A percentile compares a stretch with the other conserved stretches of the same genome.
Conservation (phyloP, 2,113 vertebrate species). For the Percina caprodes region DNA sequence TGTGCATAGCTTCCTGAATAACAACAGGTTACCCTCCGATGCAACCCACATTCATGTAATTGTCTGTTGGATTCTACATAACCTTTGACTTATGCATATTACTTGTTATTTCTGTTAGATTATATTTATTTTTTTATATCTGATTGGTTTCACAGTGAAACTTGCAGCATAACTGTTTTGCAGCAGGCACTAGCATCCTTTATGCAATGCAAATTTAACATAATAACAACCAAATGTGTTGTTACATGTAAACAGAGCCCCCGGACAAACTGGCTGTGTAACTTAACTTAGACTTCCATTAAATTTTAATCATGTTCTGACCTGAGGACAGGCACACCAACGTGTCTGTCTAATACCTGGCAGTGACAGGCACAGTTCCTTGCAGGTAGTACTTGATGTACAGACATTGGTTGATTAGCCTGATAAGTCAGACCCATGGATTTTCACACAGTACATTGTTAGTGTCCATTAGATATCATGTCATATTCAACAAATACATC, state of each 20-base stretch:
- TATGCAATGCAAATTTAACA: constrained; percentile 33
- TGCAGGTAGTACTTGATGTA: constrained; percentile 9
- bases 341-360: constrained; percentile 34
- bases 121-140: constrained; percentile 11
- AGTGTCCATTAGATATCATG: constrained; percentile 5
- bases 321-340: constrained; percentile 42
- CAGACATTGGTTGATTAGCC: neutral
- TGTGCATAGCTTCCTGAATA: neutral
- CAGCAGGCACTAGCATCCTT: constrained; percentile 23
- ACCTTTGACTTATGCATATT: constrained; percentile 21
- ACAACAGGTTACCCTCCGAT: neutral
- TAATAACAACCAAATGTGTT: constrained; percentile 42
- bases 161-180: constrained; percentile 14
- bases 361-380: constrained; percentile 15
- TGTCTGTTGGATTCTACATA: constrained; percentile 19
- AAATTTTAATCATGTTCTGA: constrained; percentile 52
- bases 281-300: constrained; percentile 32
- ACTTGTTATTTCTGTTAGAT: constrained; percentile 8
- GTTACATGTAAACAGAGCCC: constrained; percentile 7
- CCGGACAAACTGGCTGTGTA: constrained; percentile 21
- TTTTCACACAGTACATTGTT: constrained; percentile 21
- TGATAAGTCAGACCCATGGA: neutral
- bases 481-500: neutral
- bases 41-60: neutral
- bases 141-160: constrained; percentile 10